Evolutionary conservation across 2,797 vertebrate species (phyloP), one percentile per base, ranked within the genome.

Genomic region (Cynodonichthys magdalenae): DNA sequence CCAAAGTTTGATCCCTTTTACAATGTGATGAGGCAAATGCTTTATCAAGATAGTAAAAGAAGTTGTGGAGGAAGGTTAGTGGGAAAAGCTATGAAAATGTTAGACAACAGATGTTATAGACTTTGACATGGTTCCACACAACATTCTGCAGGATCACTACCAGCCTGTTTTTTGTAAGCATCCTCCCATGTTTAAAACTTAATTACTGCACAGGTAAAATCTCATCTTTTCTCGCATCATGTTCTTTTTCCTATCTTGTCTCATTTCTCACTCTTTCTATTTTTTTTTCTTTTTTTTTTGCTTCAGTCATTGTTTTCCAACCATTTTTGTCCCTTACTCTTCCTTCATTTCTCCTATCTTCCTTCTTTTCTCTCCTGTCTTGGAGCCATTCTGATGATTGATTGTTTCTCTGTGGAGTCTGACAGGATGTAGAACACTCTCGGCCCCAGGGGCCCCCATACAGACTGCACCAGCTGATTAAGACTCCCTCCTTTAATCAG

Each of bases 381-480:
- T 77, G 76, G 90, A 90, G 89, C 92, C 87, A 87, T 87, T 86
- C 90, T 90, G 94, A 94, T 98, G 96, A 98, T 95, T 94, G 95
- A 98, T 97, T 97, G 95, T 95, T 96, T 96, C 93, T 94, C 95
- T 92, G 92, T 66, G 36, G 89, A 92, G 93, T 88, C 93, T 96
- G 96, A 96, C 92, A 94, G 91, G 85, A 92, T 95, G 92, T 95
- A 90, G 93, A 94, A 95, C 94, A 94, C 94, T 92, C 84, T 92
- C 86, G 90, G 94, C 94, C 96, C 95, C 94, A 86, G 92, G 95
- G 95, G 93, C 94, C 92, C 88, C 64, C 64, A 92, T 48, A 94
- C 87, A 94, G 91, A 92, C 94, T 92, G 93, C 92, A 92, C 92
- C 92, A 94, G 94, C 95, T 96, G 95, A 96, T 95, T 96, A 95